Conservation (phyloP, 2,888 invertebrate species). For the Lamproptera curius region DNA sequence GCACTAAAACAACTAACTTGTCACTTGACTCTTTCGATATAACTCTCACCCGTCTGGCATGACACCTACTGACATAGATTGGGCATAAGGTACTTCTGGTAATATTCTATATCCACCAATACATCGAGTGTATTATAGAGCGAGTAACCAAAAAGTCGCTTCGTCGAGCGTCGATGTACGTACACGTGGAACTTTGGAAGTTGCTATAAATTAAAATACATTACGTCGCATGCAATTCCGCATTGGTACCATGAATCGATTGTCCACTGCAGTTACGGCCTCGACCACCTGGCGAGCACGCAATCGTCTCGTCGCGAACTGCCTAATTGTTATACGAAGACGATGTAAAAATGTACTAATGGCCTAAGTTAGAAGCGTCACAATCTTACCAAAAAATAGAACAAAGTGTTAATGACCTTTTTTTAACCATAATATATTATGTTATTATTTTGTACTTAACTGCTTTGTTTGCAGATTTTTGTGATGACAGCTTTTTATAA, state of each 20-base stretch:
- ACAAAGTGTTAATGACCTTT: too few species aligned
- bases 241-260: constrained; percentile 71
- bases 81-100: constrained; percentile 27
- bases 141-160: neutral
- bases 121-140: constrained; percentile 2
- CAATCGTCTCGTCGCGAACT: constrained; percentile 57
- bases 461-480: too few species aligned
- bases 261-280: constrained; percentile 68
- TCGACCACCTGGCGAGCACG: constrained; percentile 67
- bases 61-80: constrained; percentile 34
- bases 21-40: constrained; percentile 42
- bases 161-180: constrained; percentile 35
- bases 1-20: constrained; percentile 41
- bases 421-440: constrained; percentile 3
- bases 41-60: constrained; percentile 38
- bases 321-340: constrained; percentile 44
- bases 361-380: too few species aligned
- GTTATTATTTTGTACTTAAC: neutral
- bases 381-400: too few species aligned
- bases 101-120: constrained; percentile 24
- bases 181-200: constrained; percentile 33
- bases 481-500: too few species aligned
- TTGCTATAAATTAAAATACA: constrained; percentile 52
- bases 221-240: constrained; percentile 65
- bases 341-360: constrained; percentile 30